A percentile compares a stretch with the other conserved stretches of the same genome.
phyloP scores from a whole-genome alignment of 2,797 vertebrate genomes.

The Bothrops alternatus region DNA sequence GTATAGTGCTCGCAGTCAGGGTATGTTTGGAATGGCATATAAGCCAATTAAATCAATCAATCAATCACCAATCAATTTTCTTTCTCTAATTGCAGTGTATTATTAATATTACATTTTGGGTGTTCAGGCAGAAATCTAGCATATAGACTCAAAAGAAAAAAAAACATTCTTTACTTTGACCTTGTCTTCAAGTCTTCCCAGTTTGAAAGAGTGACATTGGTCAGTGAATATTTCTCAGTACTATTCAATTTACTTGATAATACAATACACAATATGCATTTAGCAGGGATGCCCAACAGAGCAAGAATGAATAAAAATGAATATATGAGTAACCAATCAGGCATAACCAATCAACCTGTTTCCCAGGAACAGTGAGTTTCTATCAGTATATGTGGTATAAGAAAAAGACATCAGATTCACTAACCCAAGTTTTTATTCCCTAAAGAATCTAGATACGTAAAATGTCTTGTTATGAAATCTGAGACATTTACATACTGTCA shows the following conservation, averaged over 20 bases:
- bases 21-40: neutral
- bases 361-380: neutral
- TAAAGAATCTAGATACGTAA: slow-evolving; percentile 14
- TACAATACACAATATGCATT: neutral
- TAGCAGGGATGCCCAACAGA: neutral
- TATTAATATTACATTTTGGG: neutral
- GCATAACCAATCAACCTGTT: neutral
- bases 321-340: neutral
- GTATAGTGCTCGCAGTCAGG: neutral
- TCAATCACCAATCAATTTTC: neutral
- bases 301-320: neutral
- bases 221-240: neutral
- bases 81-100: neutral
- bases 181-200: neutral
- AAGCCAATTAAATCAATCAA: neutral
- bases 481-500: slow-evolving; percentile 15
- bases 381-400: neutral
- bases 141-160: neutral
- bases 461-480: neutral
- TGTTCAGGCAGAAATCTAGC: neutral
- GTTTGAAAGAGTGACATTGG: neutral
- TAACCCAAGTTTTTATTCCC: neutral
- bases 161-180: neutral
- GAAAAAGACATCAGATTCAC: neutral
- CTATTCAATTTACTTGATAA: neutral